Percentiles rank a stretch among this genome's conserved stretches.
Conservation (phyloP, 1,140 invertebrate species). For the Sitophilus oryzae region DNA sequence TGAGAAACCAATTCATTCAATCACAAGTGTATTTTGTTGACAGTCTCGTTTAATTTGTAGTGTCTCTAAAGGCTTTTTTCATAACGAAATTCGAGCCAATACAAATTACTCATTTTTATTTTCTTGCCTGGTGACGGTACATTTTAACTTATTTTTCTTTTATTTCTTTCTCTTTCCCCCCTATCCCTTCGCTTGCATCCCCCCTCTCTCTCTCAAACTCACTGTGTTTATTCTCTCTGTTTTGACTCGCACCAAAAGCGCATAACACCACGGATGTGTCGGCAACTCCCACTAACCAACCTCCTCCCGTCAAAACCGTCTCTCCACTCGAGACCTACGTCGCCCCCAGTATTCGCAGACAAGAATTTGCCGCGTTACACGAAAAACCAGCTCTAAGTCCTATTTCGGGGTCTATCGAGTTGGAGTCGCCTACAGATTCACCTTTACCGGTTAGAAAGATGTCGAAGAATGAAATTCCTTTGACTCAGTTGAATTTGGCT, state of each 20-base stretch:
- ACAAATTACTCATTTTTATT: too few relatives aligned
- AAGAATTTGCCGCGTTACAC: conserved; percentile 12
- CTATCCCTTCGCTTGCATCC: conserved; percentile 25
- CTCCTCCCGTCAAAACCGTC: conserved; percentile 25
- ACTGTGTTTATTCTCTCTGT: conserved; percentile 18
- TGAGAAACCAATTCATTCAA: too few relatives aligned
- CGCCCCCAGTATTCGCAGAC: not conserved
- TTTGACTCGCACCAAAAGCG: conserved; percentile 24
- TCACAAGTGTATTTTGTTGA: too few relatives aligned
- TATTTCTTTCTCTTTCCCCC: conserved; percentile 32
- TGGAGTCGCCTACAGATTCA: conserved; percentile 33
- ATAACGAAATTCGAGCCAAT: too few relatives aligned
- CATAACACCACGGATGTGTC: conserved; percentile 30
- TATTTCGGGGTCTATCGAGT: conserved; percentile 38
- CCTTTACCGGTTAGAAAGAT: conserved; percentile 23
- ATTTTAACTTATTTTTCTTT: conserved; percentile 31
- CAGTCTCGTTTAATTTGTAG: too few relatives aligned
- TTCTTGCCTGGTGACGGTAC: conserved; percentile 23
- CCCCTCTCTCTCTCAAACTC: not conserved
- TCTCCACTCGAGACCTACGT: conserved; percentile 6
- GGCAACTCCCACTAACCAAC: conserved; percentile 32
- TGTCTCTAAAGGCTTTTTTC: too few relatives aligned
- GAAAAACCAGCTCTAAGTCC: conserved; percentile 35
- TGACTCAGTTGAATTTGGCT: conserved; percentile 42
- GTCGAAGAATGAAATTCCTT: conserved; percentile 42